phyloP scores from a whole-genome alignment of 1,140 invertebrate species.

The Palaemon carinicauda region DNA sequence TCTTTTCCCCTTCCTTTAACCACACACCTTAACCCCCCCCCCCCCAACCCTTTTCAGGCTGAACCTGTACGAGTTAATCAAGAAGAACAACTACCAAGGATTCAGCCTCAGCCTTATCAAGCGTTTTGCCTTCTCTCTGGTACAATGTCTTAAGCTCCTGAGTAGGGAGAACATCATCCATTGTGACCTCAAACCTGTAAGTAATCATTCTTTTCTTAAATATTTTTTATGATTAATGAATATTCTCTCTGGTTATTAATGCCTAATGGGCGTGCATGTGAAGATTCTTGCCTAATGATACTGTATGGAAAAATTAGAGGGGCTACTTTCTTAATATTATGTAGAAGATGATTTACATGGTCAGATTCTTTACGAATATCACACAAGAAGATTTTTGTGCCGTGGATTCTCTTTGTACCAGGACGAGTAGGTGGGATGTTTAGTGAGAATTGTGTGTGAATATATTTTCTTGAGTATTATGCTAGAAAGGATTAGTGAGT shows the following conservation, averaged over 20 bases:
- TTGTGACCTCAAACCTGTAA: conserved; percentile 92
- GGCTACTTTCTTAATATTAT: no score
- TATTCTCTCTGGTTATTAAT: not conserved
- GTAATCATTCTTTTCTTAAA: conserved; percentile 62
- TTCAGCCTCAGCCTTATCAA: conserved; percentile 93
- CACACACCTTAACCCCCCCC: not conserved
- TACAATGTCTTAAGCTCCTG: conserved; percentile 91
- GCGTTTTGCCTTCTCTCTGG: conserved; percentile 92
- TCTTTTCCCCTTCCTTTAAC: not conserved
- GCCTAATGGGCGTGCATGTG: not conserved
- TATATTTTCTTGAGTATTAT: no score
- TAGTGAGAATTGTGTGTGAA: no score
- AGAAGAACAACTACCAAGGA: conserved; percentile 99
- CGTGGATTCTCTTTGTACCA: no score
- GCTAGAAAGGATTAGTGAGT: no score
- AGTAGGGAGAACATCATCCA: conserved; percentile 94
- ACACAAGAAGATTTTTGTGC: no score
- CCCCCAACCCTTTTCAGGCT: conserved; percentile 74
- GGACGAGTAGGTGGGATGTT: no score
- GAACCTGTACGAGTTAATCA: conserved; percentile 98
- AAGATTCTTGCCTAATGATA: no score
- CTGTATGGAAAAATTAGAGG: no score
- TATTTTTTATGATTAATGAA: not conserved
- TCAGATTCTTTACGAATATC: no score
- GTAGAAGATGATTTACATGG: no score